Evolutionary conservation across 1,140 invertebrate species (phyloP).

Genomic region (Temnothorax curvispinosus): DNA sequence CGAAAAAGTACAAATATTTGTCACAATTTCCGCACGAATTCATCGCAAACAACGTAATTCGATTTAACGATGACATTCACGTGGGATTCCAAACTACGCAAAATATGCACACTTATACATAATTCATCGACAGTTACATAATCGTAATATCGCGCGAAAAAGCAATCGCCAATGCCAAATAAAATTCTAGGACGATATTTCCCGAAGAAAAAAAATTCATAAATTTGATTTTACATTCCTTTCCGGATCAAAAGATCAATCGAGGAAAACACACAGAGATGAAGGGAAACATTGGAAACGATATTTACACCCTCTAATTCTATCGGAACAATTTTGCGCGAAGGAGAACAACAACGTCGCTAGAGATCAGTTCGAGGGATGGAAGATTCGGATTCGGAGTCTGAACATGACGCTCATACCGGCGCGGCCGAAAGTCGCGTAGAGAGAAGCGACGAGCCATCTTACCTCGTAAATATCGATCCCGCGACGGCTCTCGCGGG

Average conservation of each 20-base stretch:
- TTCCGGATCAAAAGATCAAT: background rate
- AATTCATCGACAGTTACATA: slow-evolving; percentile 20
- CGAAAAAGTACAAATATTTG: background rate
- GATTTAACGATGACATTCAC: background rate
- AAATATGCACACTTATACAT: background rate
- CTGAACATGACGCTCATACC: background rate
- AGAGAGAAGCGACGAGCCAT: slow-evolving; percentile 36
- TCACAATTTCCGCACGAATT: background rate
- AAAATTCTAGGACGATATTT: background rate
- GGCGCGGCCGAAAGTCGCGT: slow-evolving; percentile 23
- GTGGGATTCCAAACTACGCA: background rate
- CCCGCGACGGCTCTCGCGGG: slow-evolving; percentile 50
- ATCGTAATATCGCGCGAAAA: background rate
- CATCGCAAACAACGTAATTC: background rate
- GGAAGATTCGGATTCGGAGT: background rate
- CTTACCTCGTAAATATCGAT: slow-evolving; percentile 76
- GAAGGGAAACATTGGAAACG: background rate
- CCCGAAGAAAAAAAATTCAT: background rate
- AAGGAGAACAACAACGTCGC: background rate
- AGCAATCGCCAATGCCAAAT: background rate
- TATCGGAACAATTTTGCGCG: background rate
- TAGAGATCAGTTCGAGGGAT: background rate
- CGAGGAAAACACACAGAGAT: background rate
- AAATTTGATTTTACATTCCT: background rate
- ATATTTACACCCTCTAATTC: background rate